Evolutionary conservation across 92 coral and sea anemone genomes (phyloP), one percentile per base, ranked within the genome.

Genomic region (Paramuricea clavata): DNA sequence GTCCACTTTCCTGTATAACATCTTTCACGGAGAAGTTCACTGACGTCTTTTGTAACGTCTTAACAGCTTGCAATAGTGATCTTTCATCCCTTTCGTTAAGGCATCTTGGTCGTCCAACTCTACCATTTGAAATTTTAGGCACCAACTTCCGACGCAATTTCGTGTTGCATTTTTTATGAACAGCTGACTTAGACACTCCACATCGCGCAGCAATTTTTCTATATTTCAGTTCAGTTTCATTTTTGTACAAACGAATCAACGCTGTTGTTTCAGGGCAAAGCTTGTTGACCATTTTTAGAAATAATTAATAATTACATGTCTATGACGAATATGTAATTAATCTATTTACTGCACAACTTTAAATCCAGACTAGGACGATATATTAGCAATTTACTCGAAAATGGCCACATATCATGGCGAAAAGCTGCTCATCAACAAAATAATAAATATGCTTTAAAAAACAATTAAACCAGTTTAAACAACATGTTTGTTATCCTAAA

Each of bases 11-110:
- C 25, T 78, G 35, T 25, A 69, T 49, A 17, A 86, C 39, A 34
- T 85, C 57, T 34, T 80, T 86, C 5, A 90, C 89, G 1, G 89
- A 86, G 11, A 90, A 86, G 85, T 86, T 89, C n/a, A n/a, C n/a
- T n/a, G n/a, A n/a, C n/a, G n/a, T n/a, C n/a, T n/a, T n/a, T n/a
- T n/a, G n/a, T n/a, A n/a, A n/a, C n/a, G n/a, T n/a, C n/a, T n/a
- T 30, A 42, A 78, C 9, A n/a, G 73, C 49, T n/a, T 69, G 85
- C 21, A 86, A 7, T 21, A 86, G 41, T 13, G 23, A 16, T 35
- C 89, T 30, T 28, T 21, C 56, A 28, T 9, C 75, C 12, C 85
- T 52, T 23, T 77, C 31, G 25, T 76, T 28, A 12, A 86, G 12
- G 12, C 59, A 54, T 25, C 77, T 76, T 22, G 89, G 89, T 5